Percentiles rank a stretch among this genome's conserved stretches.
These are phyloP conservation scores for Anarhynchus alexandrinus DNA, from an alignment of 2,113 vertebrate species.

Conservation along the genomic window DNA sequence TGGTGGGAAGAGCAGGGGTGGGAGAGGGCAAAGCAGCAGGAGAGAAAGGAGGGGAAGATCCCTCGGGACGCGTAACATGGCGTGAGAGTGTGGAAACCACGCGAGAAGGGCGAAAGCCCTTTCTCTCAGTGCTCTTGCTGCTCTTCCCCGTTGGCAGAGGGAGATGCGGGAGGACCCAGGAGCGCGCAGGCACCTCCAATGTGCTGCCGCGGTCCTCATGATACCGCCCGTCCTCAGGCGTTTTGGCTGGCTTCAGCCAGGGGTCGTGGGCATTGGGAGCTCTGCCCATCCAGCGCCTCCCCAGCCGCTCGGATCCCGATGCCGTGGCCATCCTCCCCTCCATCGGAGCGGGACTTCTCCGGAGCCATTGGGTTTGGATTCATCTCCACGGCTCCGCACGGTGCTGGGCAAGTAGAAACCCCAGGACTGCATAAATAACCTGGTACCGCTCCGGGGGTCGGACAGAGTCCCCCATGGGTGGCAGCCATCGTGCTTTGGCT, in stretches of 20 bases:
- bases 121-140: background rate
- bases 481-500: background rate
- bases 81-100: accelerated
- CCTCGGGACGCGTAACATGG: accelerated
- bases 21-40: background rate
- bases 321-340: background rate
- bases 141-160: background rate
- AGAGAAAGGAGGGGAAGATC: background rate
- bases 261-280: background rate
- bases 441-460: accelerated
- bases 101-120: background rate
- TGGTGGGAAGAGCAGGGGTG: background rate
- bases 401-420: accelerated
- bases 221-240: accelerated
- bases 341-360: accelerated
- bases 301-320: background rate
- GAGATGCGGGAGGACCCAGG: background rate
- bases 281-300: background rate
- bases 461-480: background rate
- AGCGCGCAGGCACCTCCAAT: accelerated
- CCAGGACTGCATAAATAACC: accelerated
- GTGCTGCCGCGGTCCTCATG: accelerated
- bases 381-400: accelerated
- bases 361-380: background rate
- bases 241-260: background rate